Percentiles rank a stretch among this genome's conserved stretches.
Evolutionary conservation across 2,113 vertebrate genomes (phyloP).

Genomic region (Clarias batrachus): DNA sequence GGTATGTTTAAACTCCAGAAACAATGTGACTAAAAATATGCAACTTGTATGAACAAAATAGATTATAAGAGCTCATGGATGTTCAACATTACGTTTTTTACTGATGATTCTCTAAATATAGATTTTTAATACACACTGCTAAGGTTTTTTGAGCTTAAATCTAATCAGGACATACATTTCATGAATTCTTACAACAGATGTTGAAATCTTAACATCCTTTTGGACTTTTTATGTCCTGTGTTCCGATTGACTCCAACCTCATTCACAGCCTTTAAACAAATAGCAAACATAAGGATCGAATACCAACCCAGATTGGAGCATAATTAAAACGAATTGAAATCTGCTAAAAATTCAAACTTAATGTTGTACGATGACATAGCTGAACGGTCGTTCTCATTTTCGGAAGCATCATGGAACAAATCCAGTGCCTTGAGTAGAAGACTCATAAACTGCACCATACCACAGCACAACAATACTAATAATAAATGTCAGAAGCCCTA

Average conservation of each 20-base stretch:
- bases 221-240: not conserved
- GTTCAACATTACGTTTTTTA: not conserved
- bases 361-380: not conserved
- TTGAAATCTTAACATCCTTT: not conserved
- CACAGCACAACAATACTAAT: slow-evolving; percentile 48
- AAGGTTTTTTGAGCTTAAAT: not conserved
- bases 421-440: slow-evolving; percentile 46
- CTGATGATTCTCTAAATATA: slow-evolving; percentile 4
- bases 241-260: not conserved
- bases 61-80: slow-evolving; percentile 8
- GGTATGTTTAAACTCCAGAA: slow-evolving; percentile 53
- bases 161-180: not conserved
- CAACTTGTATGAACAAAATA: not conserved
- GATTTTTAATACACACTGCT: slow-evolving; percentile 6
- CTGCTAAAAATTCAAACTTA: not conserved
- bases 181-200: not conserved
- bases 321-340: not conserved
- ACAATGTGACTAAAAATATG: slow-evolving; percentile 38
- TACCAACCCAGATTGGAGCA: not conserved
- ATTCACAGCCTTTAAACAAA: not conserved
- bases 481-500: slow-evolving; percentile 34
- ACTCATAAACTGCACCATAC: slow-evolving; percentile 45
- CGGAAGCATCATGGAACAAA: slow-evolving; percentile 39
- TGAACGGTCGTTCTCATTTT: not conserved
- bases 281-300: not conserved